These are phyloP conservation scores for Puma concolor DNA, from an alignment of 2,113 vertebrate species.

Conservation along the genomic window DNA sequence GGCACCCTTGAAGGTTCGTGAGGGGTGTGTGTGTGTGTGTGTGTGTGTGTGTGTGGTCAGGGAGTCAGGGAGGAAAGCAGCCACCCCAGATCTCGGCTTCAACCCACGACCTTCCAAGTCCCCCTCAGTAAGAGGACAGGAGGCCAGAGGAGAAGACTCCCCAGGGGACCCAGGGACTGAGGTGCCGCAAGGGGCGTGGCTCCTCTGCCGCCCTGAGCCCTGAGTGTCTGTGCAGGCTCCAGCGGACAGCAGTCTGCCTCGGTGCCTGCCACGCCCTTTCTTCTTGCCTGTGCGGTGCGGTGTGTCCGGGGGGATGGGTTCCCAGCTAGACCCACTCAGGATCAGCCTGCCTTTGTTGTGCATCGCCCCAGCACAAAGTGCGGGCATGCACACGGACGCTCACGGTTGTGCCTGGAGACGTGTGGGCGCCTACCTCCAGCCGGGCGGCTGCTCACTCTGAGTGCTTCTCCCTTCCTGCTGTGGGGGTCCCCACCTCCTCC, in stretches of 20 bases:
- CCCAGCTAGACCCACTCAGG: background rate
- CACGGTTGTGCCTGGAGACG: background rate
- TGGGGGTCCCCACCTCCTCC: conserved; percentile 43
- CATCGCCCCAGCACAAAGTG: background rate
- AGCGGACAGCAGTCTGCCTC: background rate
- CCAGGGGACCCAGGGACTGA: background rate
- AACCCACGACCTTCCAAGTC: background rate
- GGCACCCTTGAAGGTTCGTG: background rate
- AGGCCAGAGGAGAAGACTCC: background rate
- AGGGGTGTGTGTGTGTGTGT: background rate
- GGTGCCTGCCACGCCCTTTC: background rate
- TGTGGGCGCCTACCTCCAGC: background rate
- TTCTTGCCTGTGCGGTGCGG: background rate
- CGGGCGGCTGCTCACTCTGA: background rate
- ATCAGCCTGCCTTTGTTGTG: conserved; percentile 6
- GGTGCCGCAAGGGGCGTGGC: background rate
- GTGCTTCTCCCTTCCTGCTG: background rate
- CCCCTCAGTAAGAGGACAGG: background rate
- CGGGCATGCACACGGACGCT: background rate
- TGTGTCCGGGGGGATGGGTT: background rate
- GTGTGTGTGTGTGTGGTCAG: background rate
- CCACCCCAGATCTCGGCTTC: background rate
- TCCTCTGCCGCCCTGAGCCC: background rate
- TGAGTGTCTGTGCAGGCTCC: background rate
- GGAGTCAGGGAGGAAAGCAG: background rate